Conservation (phyloP, 2,797 vertebrate genomes). For the Phoebastria nigripes region DNA sequence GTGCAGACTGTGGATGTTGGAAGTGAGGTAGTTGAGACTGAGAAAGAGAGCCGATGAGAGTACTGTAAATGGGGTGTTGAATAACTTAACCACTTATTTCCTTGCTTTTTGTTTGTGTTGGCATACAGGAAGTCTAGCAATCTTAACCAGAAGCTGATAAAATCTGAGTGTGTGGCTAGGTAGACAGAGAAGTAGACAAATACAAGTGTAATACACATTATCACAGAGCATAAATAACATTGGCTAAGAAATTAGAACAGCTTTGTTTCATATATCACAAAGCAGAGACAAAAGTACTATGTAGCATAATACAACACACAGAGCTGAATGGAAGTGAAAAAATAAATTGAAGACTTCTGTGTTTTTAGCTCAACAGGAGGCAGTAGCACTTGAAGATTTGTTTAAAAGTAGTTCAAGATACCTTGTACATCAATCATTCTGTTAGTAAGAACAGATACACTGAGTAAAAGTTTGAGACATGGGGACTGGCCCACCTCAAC, state of each 20-base stretch:
- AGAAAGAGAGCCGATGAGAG: neutral
- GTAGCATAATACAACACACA: neutral
- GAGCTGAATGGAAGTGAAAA: neutral
- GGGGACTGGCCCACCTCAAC: neutral
- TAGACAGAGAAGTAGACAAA: neutral
- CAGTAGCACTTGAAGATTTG: constrained; percentile 24
- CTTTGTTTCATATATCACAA: neutral
- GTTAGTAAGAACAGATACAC: neutral
- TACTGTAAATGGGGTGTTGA: neutral
- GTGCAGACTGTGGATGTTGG: neutral
- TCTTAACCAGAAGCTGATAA: constrained; percentile 6
- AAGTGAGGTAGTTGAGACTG: neutral
- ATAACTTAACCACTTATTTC: constrained; percentile 21
- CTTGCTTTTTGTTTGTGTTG: constrained; percentile 9
- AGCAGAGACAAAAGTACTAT: neutral
- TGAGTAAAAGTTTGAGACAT: neutral
- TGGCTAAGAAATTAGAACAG: neutral
- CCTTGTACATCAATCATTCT: neutral
- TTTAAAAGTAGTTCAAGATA: constrained; percentile 31
- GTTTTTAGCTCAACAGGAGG: constrained; percentile 39
- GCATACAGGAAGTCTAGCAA: neutral
- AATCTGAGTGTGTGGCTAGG: neutral
- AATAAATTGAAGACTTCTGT: neutral
- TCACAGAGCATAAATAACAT: neutral
- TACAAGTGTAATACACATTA: neutral